Conservation (phyloP, 2,113 vertebrate genomes). For the Diglossa brunneiventris region DNA sequence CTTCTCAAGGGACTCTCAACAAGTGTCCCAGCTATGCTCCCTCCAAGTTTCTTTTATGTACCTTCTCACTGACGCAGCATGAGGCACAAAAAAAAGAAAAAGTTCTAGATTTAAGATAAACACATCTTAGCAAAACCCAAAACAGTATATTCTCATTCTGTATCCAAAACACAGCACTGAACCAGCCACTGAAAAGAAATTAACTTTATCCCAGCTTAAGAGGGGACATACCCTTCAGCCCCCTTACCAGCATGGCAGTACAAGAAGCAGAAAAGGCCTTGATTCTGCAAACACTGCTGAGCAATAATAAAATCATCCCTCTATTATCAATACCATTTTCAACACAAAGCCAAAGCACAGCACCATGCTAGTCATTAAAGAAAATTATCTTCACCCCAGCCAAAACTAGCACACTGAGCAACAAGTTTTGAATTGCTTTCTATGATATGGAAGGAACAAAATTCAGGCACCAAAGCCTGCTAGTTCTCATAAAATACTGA, state of each 20-base stretch:
- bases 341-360: neutral
- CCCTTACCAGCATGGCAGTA: neutral
- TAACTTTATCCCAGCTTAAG: neutral
- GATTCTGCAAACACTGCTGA: neutral
- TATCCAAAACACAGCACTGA: neutral
- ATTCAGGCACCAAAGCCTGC: rapidly evolving
- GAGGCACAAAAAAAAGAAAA: neutral
- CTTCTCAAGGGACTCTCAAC: neutral
- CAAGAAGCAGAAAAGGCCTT: neutral
- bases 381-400: neutral
- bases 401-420: neutral
- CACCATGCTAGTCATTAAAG: neutral
- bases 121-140: neutral
- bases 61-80: neutral
- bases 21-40: neutral
- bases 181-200: neutral
- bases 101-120: neutral
- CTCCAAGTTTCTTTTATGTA: neutral
- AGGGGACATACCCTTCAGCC: too few species aligned
- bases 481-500: neutral
- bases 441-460: neutral
- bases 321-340: neutral
- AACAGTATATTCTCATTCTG: neutral
- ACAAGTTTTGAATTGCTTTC: neutral
- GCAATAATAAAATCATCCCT: neutral